These are phyloP conservation scores for Garrulus glandarius DNA, from an alignment of 2,797 vertebrate species.

Conservation along the genomic window DNA sequence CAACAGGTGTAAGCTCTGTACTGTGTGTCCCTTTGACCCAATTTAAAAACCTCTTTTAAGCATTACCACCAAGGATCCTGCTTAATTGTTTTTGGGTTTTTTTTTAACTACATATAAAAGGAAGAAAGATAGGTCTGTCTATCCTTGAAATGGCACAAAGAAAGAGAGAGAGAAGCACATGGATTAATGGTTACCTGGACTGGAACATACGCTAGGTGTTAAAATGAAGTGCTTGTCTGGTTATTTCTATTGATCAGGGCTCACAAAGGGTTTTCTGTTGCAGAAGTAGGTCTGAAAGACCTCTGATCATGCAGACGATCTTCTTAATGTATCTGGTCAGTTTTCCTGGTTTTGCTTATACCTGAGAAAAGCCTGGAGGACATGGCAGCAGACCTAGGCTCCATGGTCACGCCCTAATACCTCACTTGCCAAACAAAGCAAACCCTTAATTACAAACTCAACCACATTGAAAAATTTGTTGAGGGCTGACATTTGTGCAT, in stretches of 20 bases:
- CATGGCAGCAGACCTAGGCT: not conserved
- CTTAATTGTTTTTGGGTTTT: not conserved
- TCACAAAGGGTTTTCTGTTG: not conserved
- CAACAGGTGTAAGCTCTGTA: not conserved
- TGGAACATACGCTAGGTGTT: not conserved
- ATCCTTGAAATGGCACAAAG: not conserved
- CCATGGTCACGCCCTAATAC: not conserved
- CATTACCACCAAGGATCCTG: not conserved
- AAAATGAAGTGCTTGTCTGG: not conserved
- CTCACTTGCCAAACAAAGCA: not conserved
- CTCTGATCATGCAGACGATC: not conserved
- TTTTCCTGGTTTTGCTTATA: not conserved
- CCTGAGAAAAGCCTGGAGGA: not conserved
- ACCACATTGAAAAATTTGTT: not conserved
- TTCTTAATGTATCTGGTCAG: not conserved
- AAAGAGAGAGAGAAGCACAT: not conserved
- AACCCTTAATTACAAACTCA: constrained; percentile 13
- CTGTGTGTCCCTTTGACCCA: not conserved
- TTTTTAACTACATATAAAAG: not conserved
- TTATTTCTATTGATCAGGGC: not conserved
- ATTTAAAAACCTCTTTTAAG: not conserved
- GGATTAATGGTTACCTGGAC: not conserved
- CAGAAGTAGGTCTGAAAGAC: not conserved
- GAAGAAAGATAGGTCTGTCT: not conserved
- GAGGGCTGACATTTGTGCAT: not conserved